phyloP scores from a whole-genome alignment of 2,797 vertebrate genomes.

The Anguilla pacifica region DNA sequence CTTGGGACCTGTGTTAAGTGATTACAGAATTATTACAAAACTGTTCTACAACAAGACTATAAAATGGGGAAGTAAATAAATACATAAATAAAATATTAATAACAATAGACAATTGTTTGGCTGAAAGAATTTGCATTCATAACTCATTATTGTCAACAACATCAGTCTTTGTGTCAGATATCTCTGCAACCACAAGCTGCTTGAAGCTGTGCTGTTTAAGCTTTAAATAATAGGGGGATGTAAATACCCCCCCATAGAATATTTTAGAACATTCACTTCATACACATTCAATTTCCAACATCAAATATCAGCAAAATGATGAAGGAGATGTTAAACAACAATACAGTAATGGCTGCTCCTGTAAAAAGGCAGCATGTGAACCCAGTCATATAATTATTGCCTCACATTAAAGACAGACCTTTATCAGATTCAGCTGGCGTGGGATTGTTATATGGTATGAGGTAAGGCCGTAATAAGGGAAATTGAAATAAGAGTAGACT shows the following conservation, averaged over 20 bases:
- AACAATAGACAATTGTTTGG: neutral
- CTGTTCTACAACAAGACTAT: neutral
- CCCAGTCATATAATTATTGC: neutral
- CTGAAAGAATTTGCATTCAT: neutral
- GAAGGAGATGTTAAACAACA: neutral
- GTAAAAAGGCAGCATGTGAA: neutral
- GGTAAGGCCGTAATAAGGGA: neutral
- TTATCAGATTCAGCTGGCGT: constrained; percentile 23
- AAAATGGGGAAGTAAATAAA: neutral
- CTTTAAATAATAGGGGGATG: neutral
- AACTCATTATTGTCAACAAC: neutral
- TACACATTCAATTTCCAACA: neutral
- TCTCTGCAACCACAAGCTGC: neutral
- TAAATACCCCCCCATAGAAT: neutral
- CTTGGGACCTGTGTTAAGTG: neutral
- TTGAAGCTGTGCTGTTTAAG: neutral
- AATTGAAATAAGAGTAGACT: neutral
- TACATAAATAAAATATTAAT: neutral
- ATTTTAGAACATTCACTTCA: neutral
- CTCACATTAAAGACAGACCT: neutral
- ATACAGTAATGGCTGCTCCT: neutral
- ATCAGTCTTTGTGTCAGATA: neutral
- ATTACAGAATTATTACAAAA: neutral
- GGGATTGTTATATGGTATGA: neutral
- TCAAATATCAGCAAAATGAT: neutral